Percentiles rank a stretch among this genome's conserved stretches.
Evolutionary conservation across 2,113 vertebrate genomes (phyloP).

Genomic region (Rhombomys opimus): DNA sequence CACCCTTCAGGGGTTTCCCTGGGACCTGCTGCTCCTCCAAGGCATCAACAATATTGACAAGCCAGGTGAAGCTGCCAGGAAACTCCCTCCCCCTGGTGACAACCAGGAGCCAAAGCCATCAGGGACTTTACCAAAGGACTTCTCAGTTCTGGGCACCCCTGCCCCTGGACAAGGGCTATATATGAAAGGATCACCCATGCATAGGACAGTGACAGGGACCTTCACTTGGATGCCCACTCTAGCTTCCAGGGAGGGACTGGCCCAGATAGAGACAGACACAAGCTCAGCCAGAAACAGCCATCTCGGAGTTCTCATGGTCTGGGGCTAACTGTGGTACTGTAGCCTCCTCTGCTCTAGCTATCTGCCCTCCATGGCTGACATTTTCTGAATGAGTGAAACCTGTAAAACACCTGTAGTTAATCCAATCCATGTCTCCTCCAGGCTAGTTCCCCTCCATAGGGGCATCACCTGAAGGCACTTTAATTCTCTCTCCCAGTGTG

Average conservation of each 20-base stretch:
- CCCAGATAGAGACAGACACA: neutral
- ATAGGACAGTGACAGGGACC: neutral
- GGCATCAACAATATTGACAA: neutral
- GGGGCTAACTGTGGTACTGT: neutral
- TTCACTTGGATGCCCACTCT: neutral
- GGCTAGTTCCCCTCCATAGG: neutral
- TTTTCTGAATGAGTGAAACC: conserved; percentile 18
- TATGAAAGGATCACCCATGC: neutral
- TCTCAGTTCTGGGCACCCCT: no score
- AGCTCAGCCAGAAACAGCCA: neutral
- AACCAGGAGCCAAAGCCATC: rapidly evolving
- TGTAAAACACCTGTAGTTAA: neutral
- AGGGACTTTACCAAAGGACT: neutral
- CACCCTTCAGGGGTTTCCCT: neutral
- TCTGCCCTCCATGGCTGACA: neutral
- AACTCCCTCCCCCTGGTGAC: rapidly evolving
- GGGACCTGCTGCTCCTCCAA: neutral
- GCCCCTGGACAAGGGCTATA: neutral
- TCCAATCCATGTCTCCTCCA: conserved; percentile 8
- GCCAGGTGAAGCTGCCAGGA: rapidly evolving
- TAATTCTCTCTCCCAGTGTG: neutral
- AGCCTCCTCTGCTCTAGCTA: neutral
- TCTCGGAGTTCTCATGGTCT: neutral
- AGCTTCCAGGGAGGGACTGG: neutral
- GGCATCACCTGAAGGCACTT: neutral